Conservation (phyloP, 2,888 invertebrate species). For the Andricus curvator region DNA sequence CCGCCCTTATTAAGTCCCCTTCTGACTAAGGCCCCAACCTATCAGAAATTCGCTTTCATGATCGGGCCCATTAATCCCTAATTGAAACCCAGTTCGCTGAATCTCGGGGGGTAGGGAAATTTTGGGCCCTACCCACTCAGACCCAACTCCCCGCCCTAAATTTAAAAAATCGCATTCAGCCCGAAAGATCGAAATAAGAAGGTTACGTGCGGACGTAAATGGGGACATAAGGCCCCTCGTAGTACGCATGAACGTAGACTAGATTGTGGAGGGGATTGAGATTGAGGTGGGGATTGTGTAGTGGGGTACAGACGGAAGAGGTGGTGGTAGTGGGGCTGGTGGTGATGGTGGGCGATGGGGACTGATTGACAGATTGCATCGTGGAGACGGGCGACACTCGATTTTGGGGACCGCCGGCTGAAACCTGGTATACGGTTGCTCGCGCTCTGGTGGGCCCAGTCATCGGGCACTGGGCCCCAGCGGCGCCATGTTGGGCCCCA, state of each 20-base stretch:
- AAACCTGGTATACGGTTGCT: slow-evolving; percentile 73
- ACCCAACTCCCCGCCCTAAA: background rate
- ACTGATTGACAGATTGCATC: slow-evolving; percentile 77
- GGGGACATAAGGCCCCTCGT: slow-evolving; percentile 67
- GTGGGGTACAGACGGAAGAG: slow-evolving; percentile 70
- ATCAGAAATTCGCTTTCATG: background rate
- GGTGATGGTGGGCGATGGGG: slow-evolving; percentile 70
- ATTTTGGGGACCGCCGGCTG: slow-evolving; percentile 72
- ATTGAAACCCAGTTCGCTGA: background rate
- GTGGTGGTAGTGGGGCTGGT: slow-evolving; percentile 67
- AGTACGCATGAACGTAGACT: slow-evolving; percentile 77
- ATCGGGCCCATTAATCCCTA: background rate
- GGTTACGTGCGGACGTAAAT: slow-evolving; percentile 65
- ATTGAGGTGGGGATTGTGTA: slow-evolving; percentile 72
- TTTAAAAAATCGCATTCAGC: background rate
- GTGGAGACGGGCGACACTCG: slow-evolving; percentile 77
- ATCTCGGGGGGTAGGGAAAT: background rate
- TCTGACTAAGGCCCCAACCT: background rate
- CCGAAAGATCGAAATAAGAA: background rate
- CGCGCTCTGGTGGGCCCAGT: slow-evolving; percentile 67
- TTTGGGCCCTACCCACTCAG: background rate
- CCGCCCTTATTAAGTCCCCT: background rate
- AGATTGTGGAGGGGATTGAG: slow-evolving; percentile 74
- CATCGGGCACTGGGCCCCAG: slow-evolving; percentile 74
- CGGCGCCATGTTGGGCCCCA: slow-evolving; percentile 73